phyloP scores from a whole-genome alignment of 1,140 invertebrate genomes.

The Ceratina calcarata region DNA sequence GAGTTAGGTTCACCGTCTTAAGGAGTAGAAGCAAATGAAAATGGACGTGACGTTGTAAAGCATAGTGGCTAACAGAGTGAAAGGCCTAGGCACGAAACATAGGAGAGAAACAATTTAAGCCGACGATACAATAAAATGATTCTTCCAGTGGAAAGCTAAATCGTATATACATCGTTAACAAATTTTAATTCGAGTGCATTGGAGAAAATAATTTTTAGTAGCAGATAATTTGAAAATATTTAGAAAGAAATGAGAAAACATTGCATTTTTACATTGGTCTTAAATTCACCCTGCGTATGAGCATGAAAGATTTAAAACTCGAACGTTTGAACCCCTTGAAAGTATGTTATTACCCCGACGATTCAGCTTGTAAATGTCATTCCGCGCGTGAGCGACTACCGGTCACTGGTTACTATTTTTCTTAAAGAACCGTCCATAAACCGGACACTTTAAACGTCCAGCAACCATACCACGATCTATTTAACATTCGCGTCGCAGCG shows the following conservation, averaged over 20 bases:
- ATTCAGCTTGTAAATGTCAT: conserved; percentile 57
- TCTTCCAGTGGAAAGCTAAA: too few species aligned
- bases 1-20: not conserved
- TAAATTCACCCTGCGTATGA: not conserved
- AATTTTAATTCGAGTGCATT: too few species aligned
- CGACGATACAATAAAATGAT: too few species aligned
- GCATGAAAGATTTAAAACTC: conserved; percentile 12
- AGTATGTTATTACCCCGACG: conserved; percentile 46
- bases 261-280: too few species aligned
- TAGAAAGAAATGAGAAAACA: too few species aligned
- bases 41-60: conserved; percentile 11
- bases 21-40: conserved; percentile 15
- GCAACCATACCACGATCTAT: conserved; percentile 49
- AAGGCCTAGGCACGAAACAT: conserved; percentile 28
- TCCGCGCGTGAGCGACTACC: conserved; percentile 62
- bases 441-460: conserved; percentile 70
- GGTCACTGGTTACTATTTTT: conserved; percentile 66
- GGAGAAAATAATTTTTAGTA: too few species aligned
- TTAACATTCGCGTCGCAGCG: conserved; percentile 67
- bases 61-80: conserved; percentile 1
- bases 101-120: conserved; percentile 8
- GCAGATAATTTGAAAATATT: too few species aligned
- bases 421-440: conserved; percentile 68
- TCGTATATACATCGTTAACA: too few species aligned
- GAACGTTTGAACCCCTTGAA: conserved; percentile 11